phyloP scores from a whole-genome alignment of 1,140 invertebrate species.

The Drosophila nannoptera region DNA sequence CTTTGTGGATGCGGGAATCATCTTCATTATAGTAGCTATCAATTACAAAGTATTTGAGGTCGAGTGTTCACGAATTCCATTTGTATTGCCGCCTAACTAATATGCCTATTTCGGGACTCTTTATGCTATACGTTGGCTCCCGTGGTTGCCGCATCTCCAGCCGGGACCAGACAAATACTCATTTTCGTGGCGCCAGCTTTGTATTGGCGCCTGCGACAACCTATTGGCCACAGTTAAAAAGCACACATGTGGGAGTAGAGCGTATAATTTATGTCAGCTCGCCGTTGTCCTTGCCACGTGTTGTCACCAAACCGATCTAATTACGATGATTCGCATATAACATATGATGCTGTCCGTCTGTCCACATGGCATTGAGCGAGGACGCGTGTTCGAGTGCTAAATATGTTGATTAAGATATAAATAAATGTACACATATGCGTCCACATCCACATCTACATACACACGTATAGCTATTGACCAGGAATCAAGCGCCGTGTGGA shows the following conservation, averaged over 20 bases:
- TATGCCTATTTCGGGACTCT: conserved; percentile 4
- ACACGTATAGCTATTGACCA: not conserved
- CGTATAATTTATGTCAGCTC: conserved; percentile 23
- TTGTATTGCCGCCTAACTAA: conserved; percentile 9
- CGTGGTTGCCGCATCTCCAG: conserved; percentile 23
- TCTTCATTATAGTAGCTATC: not conserved
- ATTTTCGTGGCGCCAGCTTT: conserved; percentile 31
- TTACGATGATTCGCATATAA: conserved; percentile 56
- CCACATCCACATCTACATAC: not conserved
- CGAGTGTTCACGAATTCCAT: not conserved
- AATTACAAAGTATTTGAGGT: not conserved
- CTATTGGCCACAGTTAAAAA: not conserved
- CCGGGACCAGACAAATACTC: conserved; percentile 25
- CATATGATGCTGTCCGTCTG: conserved; percentile 41
- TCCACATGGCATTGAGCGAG: conserved; percentile 8
- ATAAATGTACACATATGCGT: not conserved
- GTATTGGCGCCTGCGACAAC: conserved; percentile 34
- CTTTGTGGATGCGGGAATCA: no score
- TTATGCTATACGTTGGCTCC: conserved; percentile 20
- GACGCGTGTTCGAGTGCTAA: conserved; percentile 19
- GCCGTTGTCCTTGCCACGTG: conserved; percentile 1
- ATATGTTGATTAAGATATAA: not conserved
- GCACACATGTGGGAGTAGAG: not conserved
- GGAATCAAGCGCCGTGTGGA: no score
- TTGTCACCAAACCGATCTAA: conserved; percentile 58